Conservation (phyloP, 2,888 invertebrate genomes). For the Bembecia ichneumoniformis region DNA sequence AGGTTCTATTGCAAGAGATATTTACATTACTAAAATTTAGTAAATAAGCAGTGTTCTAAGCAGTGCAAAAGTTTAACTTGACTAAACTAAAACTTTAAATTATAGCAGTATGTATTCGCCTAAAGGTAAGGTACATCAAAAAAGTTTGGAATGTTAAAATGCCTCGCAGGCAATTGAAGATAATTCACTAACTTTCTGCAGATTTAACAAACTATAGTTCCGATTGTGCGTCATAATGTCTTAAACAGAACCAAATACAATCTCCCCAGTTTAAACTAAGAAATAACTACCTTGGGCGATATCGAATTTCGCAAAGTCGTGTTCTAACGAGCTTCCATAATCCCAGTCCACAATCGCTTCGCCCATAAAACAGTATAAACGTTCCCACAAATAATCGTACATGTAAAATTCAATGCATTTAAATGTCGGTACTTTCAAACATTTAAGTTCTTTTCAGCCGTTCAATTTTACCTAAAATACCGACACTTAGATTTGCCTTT, state of each 20-base stretch:
- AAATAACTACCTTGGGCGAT: background rate
- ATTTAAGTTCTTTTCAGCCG: constrained; percentile 3
- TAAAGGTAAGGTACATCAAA: too few species aligned
- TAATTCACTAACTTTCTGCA: too few species aligned
- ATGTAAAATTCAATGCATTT: constrained; percentile 34
- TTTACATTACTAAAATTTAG: too few species aligned
- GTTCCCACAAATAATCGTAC: constrained; percentile 29
- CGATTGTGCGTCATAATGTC: background rate
- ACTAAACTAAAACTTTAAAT: too few species aligned
- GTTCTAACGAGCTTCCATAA: background rate
- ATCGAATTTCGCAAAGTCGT: background rate
- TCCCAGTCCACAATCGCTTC: constrained; percentile 6
- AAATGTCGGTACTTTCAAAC: constrained; percentile 18
- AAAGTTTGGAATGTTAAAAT: too few species aligned
- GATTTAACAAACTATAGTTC: background rate
- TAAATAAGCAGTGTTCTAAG: too few species aligned
- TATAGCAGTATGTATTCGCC: too few species aligned
- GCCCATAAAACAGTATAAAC: constrained; percentile 23
- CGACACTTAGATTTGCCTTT: too few species aligned
- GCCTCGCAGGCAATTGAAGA: too few species aligned
- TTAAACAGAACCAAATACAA: background rate
- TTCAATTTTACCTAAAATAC: background rate
- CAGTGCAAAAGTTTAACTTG: too few species aligned
- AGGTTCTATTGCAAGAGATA: too few species aligned
- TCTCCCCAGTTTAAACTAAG: background rate